These are phyloP conservation scores for Ochropleura plecta DNA, from an alignment of 2,888 invertebrate genomes.

Conservation along the genomic window DNA sequence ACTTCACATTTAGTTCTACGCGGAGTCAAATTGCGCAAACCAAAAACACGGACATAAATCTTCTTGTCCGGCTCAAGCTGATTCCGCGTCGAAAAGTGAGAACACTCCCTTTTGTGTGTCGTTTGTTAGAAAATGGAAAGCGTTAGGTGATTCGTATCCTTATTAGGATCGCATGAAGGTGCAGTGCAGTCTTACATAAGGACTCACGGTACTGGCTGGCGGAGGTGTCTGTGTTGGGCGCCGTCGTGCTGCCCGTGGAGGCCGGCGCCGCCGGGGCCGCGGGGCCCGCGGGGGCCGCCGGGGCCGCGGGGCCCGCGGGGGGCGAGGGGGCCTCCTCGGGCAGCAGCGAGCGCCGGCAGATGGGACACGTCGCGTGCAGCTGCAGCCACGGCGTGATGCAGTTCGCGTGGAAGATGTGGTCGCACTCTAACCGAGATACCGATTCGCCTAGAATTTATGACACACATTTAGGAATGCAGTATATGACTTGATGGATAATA, in stretches of 20 bases:
- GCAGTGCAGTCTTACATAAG: conserved; percentile 53
- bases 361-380: conserved; percentile 98
- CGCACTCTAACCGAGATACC: conserved; percentile 95
- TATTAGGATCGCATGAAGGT: conserved; percentile 49
- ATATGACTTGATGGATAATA: background rate
- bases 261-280: conserved; percentile 2
- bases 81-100: background rate
- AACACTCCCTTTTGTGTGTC: background rate
- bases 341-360: conserved; percentile 93
- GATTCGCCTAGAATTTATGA: conserved; percentile 90
- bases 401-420: conserved; percentile 97
- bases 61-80: background rate
- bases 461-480: background rate
- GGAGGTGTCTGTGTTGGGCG: conserved; percentile 39
- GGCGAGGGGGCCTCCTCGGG: conserved; percentile 66
- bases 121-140: conserved; percentile 36
- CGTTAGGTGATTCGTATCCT: conserved; percentile 42
- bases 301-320: conserved; percentile 34
- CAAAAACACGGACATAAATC: background rate
- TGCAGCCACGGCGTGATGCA: conserved; percentile 99
- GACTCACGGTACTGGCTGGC: conserved; percentile 60
- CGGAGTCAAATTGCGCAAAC: background rate
- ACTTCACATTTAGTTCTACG: background rate
- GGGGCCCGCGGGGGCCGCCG: conserved; percentile 36
- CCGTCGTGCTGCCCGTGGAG: conserved; percentile 37